Evolutionary conservation across 2,113 vertebrate genomes (phyloP), one percentile per base, ranked within the genome.

Genomic region (Chiloscyllium plagiosum): DNA sequence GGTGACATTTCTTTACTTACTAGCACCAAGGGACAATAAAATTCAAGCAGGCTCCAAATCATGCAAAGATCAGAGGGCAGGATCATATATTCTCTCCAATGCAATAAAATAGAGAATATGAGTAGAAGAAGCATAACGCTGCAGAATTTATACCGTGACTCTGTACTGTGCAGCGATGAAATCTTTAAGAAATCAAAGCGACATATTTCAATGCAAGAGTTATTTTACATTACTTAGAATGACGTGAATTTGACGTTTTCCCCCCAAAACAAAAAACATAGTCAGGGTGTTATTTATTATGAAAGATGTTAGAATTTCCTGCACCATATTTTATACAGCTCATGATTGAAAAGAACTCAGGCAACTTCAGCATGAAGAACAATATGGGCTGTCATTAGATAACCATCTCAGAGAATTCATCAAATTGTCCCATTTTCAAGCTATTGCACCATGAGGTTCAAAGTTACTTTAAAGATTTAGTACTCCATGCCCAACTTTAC

Each of bases 11-110:
- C 94, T 29, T 47, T 95, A 42, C 70, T 95, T 76, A 95, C 94
- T 52, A 29, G 68, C 94, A 33, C 69, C 13, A 15, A 13, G 94
- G 94, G 94, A 95, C 69, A 95, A 95, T 95, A 95, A 95, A 95
- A 95, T 72, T 95, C 42, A 95, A 95, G 69, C 68, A 72, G 94
- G 47, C 94, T 24, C 72, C 94, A 95, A 95, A 95, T 95, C 94
- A 95, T 72, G 94, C 69, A 52, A 33, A 76, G 94, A 95, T 95
- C 94, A 95, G 94, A 95, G 94, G 68, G 68, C 94, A 13, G 12
- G 50, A 94, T 94, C 42, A 94, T 94, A 95, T 95, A 95, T 95
- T 95, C 72, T 95, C 94, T 95, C 94, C 56, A 72, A 72, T 72
- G 69, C 94, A 95, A 95, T 95, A 52, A 76, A 95, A 95, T 72